Conservation (phyloP, 2,888 invertebrate genomes). For the Sarcophaga caerulescens region DNA sequence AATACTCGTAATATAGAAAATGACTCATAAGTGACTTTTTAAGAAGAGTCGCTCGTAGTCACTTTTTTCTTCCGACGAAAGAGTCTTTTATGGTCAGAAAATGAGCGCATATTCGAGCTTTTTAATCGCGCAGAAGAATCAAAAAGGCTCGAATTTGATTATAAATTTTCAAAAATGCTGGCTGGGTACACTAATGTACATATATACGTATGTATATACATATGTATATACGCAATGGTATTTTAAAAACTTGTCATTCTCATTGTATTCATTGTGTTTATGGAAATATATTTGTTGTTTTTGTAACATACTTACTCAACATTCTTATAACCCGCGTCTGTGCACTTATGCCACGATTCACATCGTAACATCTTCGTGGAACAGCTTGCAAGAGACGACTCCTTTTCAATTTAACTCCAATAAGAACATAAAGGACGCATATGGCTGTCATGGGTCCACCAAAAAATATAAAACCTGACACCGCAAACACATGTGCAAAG, state of each 20-base stretch:
- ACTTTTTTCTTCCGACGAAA: too few relatives aligned
- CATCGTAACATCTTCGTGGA: constrained; percentile 82
- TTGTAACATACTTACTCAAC: constrained; percentile 85
- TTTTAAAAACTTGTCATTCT: not conserved
- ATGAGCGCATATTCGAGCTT: too few relatives aligned
- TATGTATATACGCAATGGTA: not conserved
- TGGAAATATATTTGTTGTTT: not conserved
- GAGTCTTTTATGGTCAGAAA: too few relatives aligned
- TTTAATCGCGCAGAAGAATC: too few relatives aligned
- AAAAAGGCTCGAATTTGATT: too few relatives aligned
- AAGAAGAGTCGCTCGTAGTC: too few relatives aligned
- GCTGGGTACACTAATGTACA: too few relatives aligned
- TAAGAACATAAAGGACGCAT: constrained; percentile 89
- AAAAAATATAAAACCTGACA: constrained; percentile 92
- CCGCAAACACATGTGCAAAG: constrained; percentile 87
- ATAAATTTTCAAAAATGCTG: too few relatives aligned
- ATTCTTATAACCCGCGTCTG: constrained; percentile 89
- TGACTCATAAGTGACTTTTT: too few relatives aligned
- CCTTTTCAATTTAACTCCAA: constrained; percentile 87
- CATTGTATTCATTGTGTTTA: not conserved
- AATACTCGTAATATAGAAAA: too few relatives aligned
- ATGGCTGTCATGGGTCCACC: constrained; percentile 93
- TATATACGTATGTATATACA: too few relatives aligned
- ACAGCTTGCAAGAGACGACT: constrained; percentile 84
- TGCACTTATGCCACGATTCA: constrained; percentile 83